Conservation (phyloP, 2,113 vertebrate species). For the Sander vitreus region DNA sequence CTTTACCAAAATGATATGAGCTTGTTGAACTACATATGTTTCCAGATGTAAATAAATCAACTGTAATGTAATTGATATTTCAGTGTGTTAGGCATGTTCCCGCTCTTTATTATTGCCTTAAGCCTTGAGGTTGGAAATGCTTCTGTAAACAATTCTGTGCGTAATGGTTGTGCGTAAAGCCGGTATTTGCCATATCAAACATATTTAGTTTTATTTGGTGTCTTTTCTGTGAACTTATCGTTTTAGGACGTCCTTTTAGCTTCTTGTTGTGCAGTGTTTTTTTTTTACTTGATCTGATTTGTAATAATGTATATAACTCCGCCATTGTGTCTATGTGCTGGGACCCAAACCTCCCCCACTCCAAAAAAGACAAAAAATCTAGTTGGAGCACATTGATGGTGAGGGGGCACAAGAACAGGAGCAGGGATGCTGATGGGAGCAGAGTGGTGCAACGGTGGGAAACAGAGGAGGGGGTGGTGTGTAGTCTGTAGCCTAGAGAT, state of each 20-base stretch:
- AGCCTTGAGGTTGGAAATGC: too few relatives aligned
- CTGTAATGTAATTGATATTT: background rate
- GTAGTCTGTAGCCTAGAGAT: slow-evolving; percentile 3
- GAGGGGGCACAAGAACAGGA: slow-evolving; percentile 23
- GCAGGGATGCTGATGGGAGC: slow-evolving; percentile 48
- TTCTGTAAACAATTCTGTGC: background rate
- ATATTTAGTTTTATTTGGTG: background rate
- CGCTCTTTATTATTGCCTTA: background rate
- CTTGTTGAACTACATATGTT: background rate
- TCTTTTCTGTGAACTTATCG: background rate
- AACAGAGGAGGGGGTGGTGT: background rate
- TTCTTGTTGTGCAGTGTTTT: background rate
- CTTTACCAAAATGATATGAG: background rate
- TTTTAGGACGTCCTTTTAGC: too few relatives aligned
- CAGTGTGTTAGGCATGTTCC: background rate
- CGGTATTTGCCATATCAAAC: background rate
- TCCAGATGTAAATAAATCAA: background rate
- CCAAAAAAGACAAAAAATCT: slow-evolving; percentile 22
- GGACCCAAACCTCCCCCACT: background rate
- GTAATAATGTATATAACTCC: background rate
- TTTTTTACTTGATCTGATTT: background rate
- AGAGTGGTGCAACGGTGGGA: background rate
- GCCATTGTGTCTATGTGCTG: background rate
- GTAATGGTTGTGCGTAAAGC: slow-evolving; percentile 7
- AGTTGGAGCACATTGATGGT: slow-evolving; percentile 39